phyloP scores from a whole-genome alignment of 2,888 invertebrate species.

The Ophion ventricosus region DNA sequence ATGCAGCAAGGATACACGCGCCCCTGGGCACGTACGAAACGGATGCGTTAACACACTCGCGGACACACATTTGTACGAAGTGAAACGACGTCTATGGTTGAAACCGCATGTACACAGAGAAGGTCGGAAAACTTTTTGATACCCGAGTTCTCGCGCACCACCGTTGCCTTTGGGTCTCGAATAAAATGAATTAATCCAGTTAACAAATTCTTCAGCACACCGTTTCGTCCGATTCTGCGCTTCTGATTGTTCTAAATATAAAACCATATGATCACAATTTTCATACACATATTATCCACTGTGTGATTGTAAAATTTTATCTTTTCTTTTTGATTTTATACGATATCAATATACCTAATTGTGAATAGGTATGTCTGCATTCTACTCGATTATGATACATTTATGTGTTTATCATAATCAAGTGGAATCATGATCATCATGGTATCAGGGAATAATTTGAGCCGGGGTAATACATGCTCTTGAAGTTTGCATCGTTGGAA shows the following conservation, averaged over 20 bases:
- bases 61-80: neutral
- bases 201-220: neutral
- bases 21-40: conserved; percentile 75
- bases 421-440: neutral
- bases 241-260: too few relatives aligned
- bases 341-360: too few relatives aligned
- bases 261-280: too few relatives aligned
- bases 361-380: too few relatives aligned
- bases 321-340: too few relatives aligned
- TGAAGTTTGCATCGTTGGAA: neutral
- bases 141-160: neutral
- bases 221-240: too few relatives aligned
- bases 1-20: conserved; percentile 81
- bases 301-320: too few relatives aligned
- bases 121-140: conserved; percentile 16
- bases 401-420: too few relatives aligned
- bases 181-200: neutral
- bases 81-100: neutral
- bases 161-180: neutral
- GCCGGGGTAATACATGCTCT: too few relatives aligned
- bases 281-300: too few relatives aligned
- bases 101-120: neutral
- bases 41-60: conserved; percentile 54
- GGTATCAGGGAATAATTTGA: too few relatives aligned
- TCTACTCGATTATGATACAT: too few relatives aligned